Evolutionary conservation across 2,113 vertebrate species (phyloP).

Genomic region (Pholis gunnellus): DNA sequence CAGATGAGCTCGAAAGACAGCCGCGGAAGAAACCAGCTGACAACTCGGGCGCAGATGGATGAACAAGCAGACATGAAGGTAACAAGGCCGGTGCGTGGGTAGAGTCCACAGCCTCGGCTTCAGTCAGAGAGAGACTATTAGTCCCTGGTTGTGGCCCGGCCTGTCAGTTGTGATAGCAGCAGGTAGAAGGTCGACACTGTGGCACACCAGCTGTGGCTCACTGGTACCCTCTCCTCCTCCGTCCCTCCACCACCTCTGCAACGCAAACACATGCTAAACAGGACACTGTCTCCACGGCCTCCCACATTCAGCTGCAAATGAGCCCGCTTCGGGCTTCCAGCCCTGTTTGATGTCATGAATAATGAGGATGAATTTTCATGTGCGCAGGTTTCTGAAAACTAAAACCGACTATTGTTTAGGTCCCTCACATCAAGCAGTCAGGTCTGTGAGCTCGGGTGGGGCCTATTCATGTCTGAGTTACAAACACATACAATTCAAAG

Average conservation of each 20-base stretch:
- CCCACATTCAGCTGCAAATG: conserved; percentile 90
- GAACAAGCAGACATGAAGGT: conserved; percentile 13
- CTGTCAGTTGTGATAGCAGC: conserved; percentile 72
- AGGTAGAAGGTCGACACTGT: conserved; percentile 80
- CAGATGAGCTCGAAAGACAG: not conserved
- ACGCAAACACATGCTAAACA: conserved; percentile 89
- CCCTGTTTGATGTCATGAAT: conserved; percentile 88
- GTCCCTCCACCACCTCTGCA: conserved; percentile 80
- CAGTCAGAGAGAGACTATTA: conserved; percentile 35
- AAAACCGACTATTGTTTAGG: conserved; percentile 71
- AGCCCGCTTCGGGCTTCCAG: conserved; percentile 73
- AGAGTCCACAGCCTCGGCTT: conserved; percentile 30
- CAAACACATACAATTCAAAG: conserved; percentile 31
- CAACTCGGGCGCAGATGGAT: conserved; percentile 27
- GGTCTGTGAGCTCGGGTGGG: conserved; percentile 29
- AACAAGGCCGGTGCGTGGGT: not conserved
- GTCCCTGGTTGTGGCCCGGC: conserved; percentile 38
- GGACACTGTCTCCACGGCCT: conserved; percentile 79
- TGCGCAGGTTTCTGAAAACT: conserved; percentile 71
- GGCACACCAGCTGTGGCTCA: conserved; percentile 86
- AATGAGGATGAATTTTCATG: conserved; percentile 83
- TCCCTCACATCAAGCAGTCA: conserved; percentile 67
- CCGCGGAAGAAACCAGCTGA: conserved; percentile 24
- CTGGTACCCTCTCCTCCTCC: conserved; percentile 81
- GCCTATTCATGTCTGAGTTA: conserved; percentile 44